Percentiles rank a stretch among this genome's conserved stretches.
These are phyloP conservation scores for Astropecten irregularis DNA, from an alignment of 53 echinoderm and acorn worm genomes.

Conservation along the genomic window DNA sequence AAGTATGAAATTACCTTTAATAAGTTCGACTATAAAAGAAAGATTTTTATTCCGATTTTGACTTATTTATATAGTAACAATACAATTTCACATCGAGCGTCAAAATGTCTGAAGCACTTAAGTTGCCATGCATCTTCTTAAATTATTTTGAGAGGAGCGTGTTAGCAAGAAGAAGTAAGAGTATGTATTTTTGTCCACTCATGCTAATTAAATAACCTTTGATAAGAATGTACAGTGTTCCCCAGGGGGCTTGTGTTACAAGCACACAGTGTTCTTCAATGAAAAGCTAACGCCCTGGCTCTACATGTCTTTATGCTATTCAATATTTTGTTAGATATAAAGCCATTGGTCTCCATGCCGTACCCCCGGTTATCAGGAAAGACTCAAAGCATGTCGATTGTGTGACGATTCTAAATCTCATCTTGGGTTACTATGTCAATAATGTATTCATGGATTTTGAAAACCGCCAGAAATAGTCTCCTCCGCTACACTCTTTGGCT, in stretches of 20 bases:
- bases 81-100: too few relatives aligned
- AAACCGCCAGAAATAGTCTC: neutral
- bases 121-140: too few relatives aligned
- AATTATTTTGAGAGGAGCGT: too few relatives aligned
- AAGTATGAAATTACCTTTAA: too few relatives aligned
- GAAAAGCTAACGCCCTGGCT: conserved; percentile 7
- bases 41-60: too few relatives aligned
- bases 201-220: conserved; percentile 6
- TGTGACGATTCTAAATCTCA: conserved; percentile 4
- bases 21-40: too few relatives aligned
- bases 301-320: neutral
- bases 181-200: neutral
- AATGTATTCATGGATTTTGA: conserved; percentile 1
- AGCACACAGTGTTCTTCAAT: conserved; percentile 13
- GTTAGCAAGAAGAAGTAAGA: too few relatives aligned
- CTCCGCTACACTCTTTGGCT: too few relatives aligned
- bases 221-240: neutral
- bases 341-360: neutral
- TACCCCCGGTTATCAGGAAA: conserved; percentile 8
- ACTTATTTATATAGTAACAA: too few relatives aligned
- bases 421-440: conserved; percentile 23
- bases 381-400: conserved; percentile 18
- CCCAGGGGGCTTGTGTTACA: conserved; percentile 29
- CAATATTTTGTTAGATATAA: too few relatives aligned
- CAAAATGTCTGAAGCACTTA: too few relatives aligned